Percentiles rank a stretch among this genome's conserved stretches.
These are phyloP conservation scores for Portevinia maculata DNA, from an alignment of 2,888 invertebrate genomes.

Conservation along the genomic window DNA sequence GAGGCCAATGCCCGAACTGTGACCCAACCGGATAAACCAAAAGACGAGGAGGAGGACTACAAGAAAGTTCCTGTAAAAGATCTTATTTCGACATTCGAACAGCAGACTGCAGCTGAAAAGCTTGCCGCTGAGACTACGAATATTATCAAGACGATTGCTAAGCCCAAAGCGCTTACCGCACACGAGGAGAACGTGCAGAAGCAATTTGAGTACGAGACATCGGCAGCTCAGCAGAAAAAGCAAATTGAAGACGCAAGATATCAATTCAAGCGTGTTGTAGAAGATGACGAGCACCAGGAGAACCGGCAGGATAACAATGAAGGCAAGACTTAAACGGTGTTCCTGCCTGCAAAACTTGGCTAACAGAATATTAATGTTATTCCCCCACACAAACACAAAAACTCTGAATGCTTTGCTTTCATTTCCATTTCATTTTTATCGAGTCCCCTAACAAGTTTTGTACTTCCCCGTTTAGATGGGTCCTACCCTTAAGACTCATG, in stretches of 20 bases:
- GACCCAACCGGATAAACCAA: neutral
- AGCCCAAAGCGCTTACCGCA: neutral
- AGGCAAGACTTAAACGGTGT: conserved; percentile 48
- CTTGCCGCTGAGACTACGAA: conserved; percentile 47
- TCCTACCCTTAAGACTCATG: neutral
- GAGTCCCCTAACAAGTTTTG: neutral
- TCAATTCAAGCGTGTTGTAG: conserved; percentile 23
- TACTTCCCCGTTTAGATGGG: neutral
- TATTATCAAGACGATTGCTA: conserved; percentile 33
- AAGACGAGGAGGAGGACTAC: conserved; percentile 77
- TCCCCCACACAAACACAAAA: neutral
- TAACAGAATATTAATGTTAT: conserved; percentile 28
- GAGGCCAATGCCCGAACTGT: neutral
- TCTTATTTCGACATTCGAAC: conserved; percentile 86
- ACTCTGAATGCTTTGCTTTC: conserved; percentile 50
- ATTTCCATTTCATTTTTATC: conserved; percentile 12
- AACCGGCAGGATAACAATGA: conserved; percentile 22
- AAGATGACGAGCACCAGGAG: conserved; percentile 9
- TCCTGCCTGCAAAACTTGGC: conserved; percentile 33
- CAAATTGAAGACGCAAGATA: conserved; percentile 3
- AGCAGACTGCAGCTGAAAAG: conserved; percentile 82
- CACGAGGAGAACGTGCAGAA: conserved; percentile 22
- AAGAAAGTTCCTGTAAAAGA: conserved; percentile 83
- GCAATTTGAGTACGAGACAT: conserved; percentile 8
- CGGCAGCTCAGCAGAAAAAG: conserved; percentile 3